Conservation (phyloP, 2,113 vertebrate genomes). For the Muntiacus muntjak region DNA sequence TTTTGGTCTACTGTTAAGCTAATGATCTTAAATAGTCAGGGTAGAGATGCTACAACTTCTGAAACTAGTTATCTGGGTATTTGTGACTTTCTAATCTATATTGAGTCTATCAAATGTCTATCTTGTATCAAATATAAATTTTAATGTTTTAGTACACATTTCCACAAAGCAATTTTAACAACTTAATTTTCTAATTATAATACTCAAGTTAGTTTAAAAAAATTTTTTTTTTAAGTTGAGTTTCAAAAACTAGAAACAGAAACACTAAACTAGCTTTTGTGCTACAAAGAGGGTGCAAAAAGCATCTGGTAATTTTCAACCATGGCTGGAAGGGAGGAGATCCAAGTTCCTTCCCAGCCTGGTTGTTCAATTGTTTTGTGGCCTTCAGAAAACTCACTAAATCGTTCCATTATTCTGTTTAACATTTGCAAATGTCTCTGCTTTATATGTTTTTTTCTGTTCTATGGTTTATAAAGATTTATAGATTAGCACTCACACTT, state of each 20-base stretch:
- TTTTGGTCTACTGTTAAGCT: neutral
- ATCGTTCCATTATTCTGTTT: slow-evolving; percentile 52
- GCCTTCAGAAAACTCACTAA: slow-evolving; percentile 42
- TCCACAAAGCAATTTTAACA: neutral
- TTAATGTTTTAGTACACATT: neutral
- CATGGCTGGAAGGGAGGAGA: slow-evolving; percentile 28
- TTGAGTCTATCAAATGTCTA: neutral
- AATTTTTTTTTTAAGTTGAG: neutral
- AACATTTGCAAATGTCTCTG: neutral
- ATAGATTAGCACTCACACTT: neutral
- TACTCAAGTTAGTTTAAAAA: neutral
- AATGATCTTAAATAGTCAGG: neutral
- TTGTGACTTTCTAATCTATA: neutral
- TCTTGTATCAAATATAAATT: neutral
- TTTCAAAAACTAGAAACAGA: neutral
- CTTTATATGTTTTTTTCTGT: neutral
- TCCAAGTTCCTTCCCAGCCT: slow-evolving; percentile 25
- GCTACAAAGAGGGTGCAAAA: neutral
- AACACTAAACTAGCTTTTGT: neutral
- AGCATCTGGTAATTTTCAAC: slow-evolving; percentile 35
- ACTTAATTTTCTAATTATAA: neutral
- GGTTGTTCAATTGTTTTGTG: slow-evolving; percentile 45
- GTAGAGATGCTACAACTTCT: neutral
- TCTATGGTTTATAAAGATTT: neutral
- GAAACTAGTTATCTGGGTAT: neutral